These are phyloP conservation scores for Gnathonemus echidnorhynchus DNA, from an alignment of 2,113 vertebrate species.

Conservation along the genomic window DNA sequence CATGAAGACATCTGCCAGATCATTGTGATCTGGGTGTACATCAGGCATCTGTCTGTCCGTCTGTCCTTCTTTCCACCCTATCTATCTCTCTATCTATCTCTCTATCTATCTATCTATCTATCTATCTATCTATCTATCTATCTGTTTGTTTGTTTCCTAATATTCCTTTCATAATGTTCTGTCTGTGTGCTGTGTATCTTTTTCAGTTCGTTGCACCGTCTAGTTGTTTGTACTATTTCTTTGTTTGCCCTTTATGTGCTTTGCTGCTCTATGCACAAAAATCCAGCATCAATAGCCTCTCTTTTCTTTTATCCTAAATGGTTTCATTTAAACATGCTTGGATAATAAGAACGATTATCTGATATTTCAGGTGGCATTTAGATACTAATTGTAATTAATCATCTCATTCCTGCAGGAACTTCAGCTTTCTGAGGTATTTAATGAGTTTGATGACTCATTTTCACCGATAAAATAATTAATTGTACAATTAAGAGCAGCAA, in stretches of 20 bases:
- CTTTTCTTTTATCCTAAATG: background rate
- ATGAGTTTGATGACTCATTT: background rate
- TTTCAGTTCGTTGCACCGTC: background rate
- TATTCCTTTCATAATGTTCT: background rate
- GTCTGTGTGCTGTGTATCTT: background rate
- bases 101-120: too few relatives aligned
- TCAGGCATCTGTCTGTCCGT: background rate
- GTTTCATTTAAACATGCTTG: too few relatives aligned
- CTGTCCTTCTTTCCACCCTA: too few relatives aligned
- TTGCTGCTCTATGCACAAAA: too few relatives aligned
- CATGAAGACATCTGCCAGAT: background rate
- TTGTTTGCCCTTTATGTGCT: background rate
- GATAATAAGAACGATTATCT: too few relatives aligned
- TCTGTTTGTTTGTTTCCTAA: background rate
- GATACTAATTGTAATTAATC: background rate
- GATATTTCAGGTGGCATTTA: background rate
- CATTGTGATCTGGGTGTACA: background rate
- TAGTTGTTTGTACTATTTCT: background rate
- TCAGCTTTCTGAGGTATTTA: background rate
- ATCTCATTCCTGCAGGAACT: background rate
- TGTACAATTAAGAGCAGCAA: background rate
- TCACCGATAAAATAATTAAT: background rate
- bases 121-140: too few relatives aligned
- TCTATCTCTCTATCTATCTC: too few relatives aligned
- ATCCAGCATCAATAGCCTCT: too few relatives aligned